Base-by-base conservation (phyloP, 2,888 invertebrate species). In the Nectonema munidae region DNA sequence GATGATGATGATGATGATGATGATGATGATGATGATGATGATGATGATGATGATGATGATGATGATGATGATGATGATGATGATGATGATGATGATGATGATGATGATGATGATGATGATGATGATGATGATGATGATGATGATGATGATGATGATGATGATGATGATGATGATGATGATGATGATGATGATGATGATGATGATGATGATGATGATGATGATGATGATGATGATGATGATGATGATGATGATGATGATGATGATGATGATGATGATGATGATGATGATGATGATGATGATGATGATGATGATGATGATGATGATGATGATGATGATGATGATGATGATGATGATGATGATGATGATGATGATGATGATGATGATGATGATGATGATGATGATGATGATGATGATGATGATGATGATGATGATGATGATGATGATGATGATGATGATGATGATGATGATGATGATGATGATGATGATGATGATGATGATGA, bases 11-110 rank as follows among this genome's bases (percentile, higher is more conserved):
- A 28, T 30, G 36, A 36, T 30, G 29, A 36, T 30, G 36, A 36
- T 30, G 32, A 21, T 9, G 36, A 36, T 30, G 36, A 36, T 30
- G 36, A 36, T 30, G 36, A 36, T 30, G 36, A 36, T 30, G 36
- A 36, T 30, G 36, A 36, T 30, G 36, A 36, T 30, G 36, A 36
- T 30, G 36, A 36, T 30, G 36, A 36, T 30, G 36, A 36, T 30
- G 36, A 36, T 30, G 36, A 36, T 30, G 36, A 36, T 30, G 36
- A 36, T 30, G 36, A 36, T 30, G 36, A 36, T 30, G 36, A 36
- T 30, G 36, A 36, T 30, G 36, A 28, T 30, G 36, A 36, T 30
- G 29, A 36, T 30, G 36, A 36, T 30, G 32, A 21, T 9, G 36
- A 36, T 30, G 36, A 36, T 30, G 36, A 36, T 30, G 36, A 36